Percentiles rank a stretch among this genome's conserved stretches.
Evolutionary conservation across 2,888 invertebrate genomes (phyloP).

Genomic region (Andricus quercusramuli): DNA sequence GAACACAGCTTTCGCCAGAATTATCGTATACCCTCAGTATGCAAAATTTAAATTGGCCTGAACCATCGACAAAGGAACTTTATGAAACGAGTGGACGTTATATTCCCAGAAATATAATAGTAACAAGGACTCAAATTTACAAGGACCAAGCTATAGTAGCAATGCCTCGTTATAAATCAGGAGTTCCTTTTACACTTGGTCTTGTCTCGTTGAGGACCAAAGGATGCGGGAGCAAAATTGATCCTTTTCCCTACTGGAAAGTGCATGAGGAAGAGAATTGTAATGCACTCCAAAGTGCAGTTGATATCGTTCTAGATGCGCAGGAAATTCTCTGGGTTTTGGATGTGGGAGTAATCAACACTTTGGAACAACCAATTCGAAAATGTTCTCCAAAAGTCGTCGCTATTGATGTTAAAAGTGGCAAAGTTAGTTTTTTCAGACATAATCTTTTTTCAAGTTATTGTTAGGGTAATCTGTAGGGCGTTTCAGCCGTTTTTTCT

Average conservation of each 20-base stretch:
- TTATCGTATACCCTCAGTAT: slow-evolving; percentile 64
- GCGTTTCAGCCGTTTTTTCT: too few species aligned
- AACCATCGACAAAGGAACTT: slow-evolving; percentile 80
- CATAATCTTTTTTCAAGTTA: too few species aligned
- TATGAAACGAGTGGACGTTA: slow-evolving; percentile 82
- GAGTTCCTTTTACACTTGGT: slow-evolving; percentile 85
- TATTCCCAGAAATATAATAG: slow-evolving; percentile 82
- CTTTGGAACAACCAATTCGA: slow-evolving; percentile 83
- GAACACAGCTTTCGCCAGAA: slow-evolving; percentile 63
- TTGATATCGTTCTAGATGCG: neutral
- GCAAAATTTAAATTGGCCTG: slow-evolving; percentile 78
- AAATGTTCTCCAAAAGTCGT: slow-evolving; percentile 86
- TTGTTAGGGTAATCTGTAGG: too few species aligned
- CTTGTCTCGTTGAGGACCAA: slow-evolving; percentile 78
- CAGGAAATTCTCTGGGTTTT: slow-evolving; percentile 85
- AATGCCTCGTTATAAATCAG: slow-evolving; percentile 82
- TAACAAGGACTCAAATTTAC: slow-evolving; percentile 82
- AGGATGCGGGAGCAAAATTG: slow-evolving; percentile 80
- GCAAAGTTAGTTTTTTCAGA: slow-evolving; percentile 77
- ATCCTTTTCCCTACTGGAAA: slow-evolving; percentile 85
- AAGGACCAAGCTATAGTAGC: slow-evolving; percentile 81
- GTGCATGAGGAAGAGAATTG: slow-evolving; percentile 86
- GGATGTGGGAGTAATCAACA: slow-evolving; percentile 86
- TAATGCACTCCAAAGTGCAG: slow-evolving; percentile 51
- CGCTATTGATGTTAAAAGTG: slow-evolving; percentile 82